Conservation (phyloP, 2,113 vertebrate species). For the Proterorhinus semilunaris region DNA sequence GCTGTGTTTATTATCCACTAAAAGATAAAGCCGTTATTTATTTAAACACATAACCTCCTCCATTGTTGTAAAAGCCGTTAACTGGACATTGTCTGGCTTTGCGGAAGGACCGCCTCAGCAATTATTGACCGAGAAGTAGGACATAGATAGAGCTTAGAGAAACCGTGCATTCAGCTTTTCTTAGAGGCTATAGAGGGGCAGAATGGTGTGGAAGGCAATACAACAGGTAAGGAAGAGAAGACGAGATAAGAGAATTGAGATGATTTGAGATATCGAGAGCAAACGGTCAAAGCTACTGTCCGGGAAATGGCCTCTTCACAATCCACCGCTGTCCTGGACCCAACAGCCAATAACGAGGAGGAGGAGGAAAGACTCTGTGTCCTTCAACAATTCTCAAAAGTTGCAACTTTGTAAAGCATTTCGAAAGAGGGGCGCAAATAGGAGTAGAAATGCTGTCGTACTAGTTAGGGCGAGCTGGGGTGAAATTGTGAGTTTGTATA, state of each 20-base stretch:
- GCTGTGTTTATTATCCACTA: not conserved
- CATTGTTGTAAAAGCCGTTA: not conserved
- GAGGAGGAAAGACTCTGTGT: slow-evolving; percentile 7
- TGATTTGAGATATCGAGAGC: slow-evolving; percentile 11
- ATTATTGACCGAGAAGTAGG: not conserved
- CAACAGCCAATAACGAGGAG: slow-evolving; percentile 12
- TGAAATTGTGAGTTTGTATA: not conserved
- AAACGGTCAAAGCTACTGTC: slow-evolving; percentile 5
- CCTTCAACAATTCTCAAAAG: slow-evolving; percentile 10
- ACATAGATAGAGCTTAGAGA: not conserved
- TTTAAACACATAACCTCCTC: not conserved
- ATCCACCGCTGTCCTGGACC: not conserved
- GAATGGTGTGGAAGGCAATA: not conserved
- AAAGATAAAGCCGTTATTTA: slow-evolving; percentile 7
- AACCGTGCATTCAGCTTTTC: slow-evolving; percentile 1
- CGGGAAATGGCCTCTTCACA: slow-evolving; percentile 7
- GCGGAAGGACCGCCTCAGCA: not conserved
- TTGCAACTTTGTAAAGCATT: not conserved
- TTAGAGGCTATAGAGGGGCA: not conserved
- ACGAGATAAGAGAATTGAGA: slow-evolving; percentile 3
- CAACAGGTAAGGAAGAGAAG: not conserved
- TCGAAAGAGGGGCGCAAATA: not conserved
- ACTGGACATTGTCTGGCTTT: slow-evolving; percentile 1
- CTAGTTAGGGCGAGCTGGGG: not conserved
- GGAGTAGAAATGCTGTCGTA: not conserved